phyloP scores from a whole-genome alignment of 2,888 invertebrate genomes.

The Troglohyphantes excavatus region DNA sequence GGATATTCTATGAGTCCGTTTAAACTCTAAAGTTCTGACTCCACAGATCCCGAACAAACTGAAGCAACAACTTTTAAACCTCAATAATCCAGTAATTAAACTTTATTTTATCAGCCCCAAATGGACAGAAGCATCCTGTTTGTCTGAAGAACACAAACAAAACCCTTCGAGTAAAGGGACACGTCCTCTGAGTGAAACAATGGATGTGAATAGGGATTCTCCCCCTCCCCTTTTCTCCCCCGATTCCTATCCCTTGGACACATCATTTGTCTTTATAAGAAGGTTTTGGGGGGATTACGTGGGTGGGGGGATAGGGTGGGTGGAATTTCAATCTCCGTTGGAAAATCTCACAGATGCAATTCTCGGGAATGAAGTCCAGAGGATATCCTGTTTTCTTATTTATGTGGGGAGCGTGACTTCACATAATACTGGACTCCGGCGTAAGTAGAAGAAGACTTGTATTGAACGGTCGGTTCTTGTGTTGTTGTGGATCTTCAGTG shows the following conservation, averaged over 20 bases:
- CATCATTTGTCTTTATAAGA: slow-evolving; percentile 62
- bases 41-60: no score
- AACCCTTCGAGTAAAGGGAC: no score
- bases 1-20: no score
- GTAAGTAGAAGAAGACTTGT: neutral
- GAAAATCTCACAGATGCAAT: slow-evolving; percentile 45
- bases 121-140: no score
- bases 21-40: no score
- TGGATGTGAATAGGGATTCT: neutral
- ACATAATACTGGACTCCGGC: slow-evolving; percentile 37
- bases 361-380: slow-evolving; percentile 40
- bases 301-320: neutral
- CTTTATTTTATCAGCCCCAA: no score
- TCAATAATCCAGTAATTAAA: no score
- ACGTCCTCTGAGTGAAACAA: neutral
- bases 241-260: slow-evolving; percentile 28
- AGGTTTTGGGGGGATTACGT: slow-evolving; percentile 19
- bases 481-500: no score
- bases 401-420: slow-evolving; percentile 34
- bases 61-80: no score
- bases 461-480: no score
- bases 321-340: slow-evolving; percentile 51
- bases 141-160: no score
- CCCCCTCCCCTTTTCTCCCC: neutral
- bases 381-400: slow-evolving; percentile 60